Percentiles rank a stretch among this genome's conserved stretches.
These are phyloP conservation scores for Epinotia bilunana DNA, from an alignment of 2,888 invertebrate species.

Conservation along the genomic window DNA sequence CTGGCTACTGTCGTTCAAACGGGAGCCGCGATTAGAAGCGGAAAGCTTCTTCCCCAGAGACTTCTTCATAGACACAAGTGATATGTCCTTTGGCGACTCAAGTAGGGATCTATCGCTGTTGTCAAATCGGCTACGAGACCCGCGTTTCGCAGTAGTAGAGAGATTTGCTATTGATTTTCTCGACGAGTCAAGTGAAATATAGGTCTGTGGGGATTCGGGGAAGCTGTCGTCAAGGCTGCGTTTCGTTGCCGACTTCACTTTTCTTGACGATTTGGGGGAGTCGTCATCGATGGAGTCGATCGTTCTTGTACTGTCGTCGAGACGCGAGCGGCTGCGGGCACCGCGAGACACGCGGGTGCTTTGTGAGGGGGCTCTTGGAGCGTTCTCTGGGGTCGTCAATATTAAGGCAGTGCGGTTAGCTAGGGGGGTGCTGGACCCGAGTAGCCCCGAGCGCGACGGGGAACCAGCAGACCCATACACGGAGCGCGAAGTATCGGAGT, in stretches of 20 bases:
- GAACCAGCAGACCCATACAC: constrained; percentile 61
- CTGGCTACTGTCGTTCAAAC: not conserved
- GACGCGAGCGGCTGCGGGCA: constrained; percentile 19
- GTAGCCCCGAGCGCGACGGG: not conserved
- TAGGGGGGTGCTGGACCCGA: constrained; percentile 1
- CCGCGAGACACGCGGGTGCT: not conserved
- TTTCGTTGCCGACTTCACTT: not conserved
- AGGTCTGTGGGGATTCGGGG: constrained; percentile 5
- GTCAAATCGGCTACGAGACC: constrained; percentile 2
- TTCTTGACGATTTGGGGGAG: constrained; percentile 14
- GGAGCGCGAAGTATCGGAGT: constrained; percentile 63
- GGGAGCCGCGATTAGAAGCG: not conserved
- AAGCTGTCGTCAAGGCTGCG: constrained; percentile 13
- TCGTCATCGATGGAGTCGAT: constrained; percentile 1
- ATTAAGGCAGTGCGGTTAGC: not conserved
- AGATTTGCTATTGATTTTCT: constrained; percentile 3
- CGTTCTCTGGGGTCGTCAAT: not conserved
- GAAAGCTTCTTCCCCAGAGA: constrained; percentile 1
- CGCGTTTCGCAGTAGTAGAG: constrained; percentile 16
- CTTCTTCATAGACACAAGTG: constrained; percentile 3
- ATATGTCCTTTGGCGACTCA: constrained; percentile 2
- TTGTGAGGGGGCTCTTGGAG: not conserved
- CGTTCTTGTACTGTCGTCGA: constrained; percentile 13
- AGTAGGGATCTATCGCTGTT: not conserved
- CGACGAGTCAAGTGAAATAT: constrained; percentile 4